Evolutionary conservation across 2,113 vertebrate genomes (phyloP).

Genomic region (Rhynchopsitta pachyrhyncha): DNA sequence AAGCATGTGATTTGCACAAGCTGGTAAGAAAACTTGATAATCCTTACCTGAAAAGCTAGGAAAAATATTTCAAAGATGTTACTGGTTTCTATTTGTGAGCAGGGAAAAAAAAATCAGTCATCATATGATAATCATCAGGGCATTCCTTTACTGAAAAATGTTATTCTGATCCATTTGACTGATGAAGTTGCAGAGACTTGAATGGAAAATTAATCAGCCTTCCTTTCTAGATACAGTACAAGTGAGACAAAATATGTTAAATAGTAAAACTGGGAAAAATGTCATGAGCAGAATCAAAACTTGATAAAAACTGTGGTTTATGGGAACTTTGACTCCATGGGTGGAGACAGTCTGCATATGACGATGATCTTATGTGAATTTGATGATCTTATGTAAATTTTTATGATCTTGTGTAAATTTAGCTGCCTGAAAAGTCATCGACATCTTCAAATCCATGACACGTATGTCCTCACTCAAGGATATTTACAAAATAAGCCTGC

Average conservation of each 20-base stretch:
- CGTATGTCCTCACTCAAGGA: not conserved
- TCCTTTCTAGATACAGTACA: not conserved
- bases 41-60: not conserved
- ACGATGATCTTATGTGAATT: not conserved
- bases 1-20: not conserved
- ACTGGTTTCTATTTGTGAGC: not conserved
- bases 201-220: slow-evolving; percentile 2
- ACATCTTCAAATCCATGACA: not conserved
- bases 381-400: not conserved
- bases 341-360: not conserved
- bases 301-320: not conserved
- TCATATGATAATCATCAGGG: not conserved
- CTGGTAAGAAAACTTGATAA: not conserved
- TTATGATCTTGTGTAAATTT: slow-evolving; percentile 3
- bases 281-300: not conserved
- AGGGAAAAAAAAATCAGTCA: not conserved
- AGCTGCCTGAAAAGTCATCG: not conserved
- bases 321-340: not conserved
- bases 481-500: not conserved
- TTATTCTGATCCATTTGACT: not conserved
- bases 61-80: not conserved
- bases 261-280: not conserved
- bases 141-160: not conserved
- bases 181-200: not conserved
- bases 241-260: not conserved